Evolutionary conservation across 2,888 invertebrate species (phyloP).

Genomic region (Trichopria drosophilae): DNA sequence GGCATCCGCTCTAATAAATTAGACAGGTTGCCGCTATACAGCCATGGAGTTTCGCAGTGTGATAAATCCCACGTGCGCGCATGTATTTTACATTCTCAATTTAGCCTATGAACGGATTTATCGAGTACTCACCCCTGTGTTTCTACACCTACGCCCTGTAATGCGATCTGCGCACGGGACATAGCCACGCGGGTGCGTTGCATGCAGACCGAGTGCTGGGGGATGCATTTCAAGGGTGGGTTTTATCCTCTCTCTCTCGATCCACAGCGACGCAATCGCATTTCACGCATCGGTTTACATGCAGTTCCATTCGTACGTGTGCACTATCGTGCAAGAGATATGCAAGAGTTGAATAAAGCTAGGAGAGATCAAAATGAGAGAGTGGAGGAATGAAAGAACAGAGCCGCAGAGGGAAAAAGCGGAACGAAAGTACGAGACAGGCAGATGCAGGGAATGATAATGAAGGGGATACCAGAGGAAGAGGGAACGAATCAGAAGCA

Average conservation of each 20-base stretch:
- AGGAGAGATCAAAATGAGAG: too few species aligned
- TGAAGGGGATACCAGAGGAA: slow-evolving; percentile 13
- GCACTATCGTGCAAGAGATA: too few species aligned
- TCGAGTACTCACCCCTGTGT: slow-evolving; percentile 41
- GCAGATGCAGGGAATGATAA: slow-evolving; percentile 30
- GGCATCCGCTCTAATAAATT: too few species aligned
- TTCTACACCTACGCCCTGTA: not conserved
- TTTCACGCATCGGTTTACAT: too few species aligned
- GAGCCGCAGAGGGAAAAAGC: slow-evolving; percentile 30
- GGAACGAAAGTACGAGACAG: slow-evolving; percentile 30
- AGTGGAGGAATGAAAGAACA: too few species aligned
- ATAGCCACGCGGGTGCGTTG: slow-evolving; percentile 1
- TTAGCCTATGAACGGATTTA: slow-evolving; percentile 52
- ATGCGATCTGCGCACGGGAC: not conserved
- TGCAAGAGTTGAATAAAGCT: too few species aligned
- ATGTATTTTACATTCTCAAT: slow-evolving; percentile 56
- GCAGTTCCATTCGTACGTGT: too few species aligned
- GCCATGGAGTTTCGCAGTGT: slow-evolving; percentile 34
- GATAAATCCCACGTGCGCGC: slow-evolving; percentile 48
- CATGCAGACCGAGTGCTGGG: slow-evolving; percentile 13
- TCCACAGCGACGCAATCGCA: slow-evolving; percentile 29
- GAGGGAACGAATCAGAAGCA: slow-evolving; percentile 16
- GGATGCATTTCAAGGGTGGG: slow-evolving; percentile 27
- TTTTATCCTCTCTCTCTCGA: slow-evolving; percentile 4
- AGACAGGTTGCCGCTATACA: too few species aligned